These are phyloP conservation scores for Tetragnatha versicolor DNA, from an alignment of 1,140 invertebrate genomes.

Conservation along the genomic window DNA sequence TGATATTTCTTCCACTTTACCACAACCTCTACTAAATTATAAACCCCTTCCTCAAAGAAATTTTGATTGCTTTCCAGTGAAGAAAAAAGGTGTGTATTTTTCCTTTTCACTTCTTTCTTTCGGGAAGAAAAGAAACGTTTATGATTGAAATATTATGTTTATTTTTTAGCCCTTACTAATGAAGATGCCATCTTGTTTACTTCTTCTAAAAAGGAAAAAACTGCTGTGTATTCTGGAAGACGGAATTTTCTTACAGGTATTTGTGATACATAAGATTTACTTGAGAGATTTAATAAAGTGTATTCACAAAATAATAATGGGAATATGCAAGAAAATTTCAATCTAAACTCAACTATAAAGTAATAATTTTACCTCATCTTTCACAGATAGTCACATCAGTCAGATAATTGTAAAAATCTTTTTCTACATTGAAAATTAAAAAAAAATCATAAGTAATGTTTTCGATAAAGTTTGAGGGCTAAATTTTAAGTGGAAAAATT, in stretches of 20 bases:
- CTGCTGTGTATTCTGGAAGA: conserved; percentile 65
- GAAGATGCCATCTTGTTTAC: conserved; percentile 57
- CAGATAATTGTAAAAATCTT: too few species aligned
- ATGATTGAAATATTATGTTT: not conserved
- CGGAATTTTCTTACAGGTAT: conserved; percentile 56
- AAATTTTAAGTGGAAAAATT: too few species aligned
- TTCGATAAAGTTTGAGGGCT: too few species aligned
- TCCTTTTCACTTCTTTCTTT: not conserved
- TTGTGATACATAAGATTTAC: too few species aligned
- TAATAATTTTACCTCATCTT: too few species aligned
- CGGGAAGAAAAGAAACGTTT: not conserved
- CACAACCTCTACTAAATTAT: conserved; percentile 37
- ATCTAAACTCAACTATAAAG: too few species aligned
- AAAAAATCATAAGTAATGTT: too few species aligned
- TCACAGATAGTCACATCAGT: too few species aligned
- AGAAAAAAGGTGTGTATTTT: conserved; percentile 26
- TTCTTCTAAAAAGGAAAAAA: conserved; percentile 59
- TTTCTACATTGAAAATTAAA: too few species aligned
- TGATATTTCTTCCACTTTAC: conserved; percentile 41
- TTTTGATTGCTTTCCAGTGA: conserved; percentile 3
- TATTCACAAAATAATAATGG: too few species aligned
- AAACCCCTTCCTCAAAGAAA: conserved; percentile 29
- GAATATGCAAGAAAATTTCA: too few species aligned
- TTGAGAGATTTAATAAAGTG: too few species aligned
- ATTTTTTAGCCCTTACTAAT: conserved; percentile 34